Evolutionary conservation across 2,888 invertebrate genomes (phyloP), one percentile per base, ranked within the genome.

Genomic region (Pyrochroa serraticornis): DNA sequence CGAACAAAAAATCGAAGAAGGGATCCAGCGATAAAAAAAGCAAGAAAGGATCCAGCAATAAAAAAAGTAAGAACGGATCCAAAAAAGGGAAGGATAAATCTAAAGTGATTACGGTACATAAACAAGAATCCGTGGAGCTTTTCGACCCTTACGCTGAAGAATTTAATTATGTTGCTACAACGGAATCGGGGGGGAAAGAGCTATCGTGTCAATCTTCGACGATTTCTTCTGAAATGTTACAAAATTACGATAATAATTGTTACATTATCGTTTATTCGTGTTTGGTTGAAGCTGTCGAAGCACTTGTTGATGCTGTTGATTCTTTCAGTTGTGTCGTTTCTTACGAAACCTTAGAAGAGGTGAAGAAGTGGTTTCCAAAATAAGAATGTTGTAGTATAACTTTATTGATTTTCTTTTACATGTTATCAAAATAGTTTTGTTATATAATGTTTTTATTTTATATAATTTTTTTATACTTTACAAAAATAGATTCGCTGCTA

Each of bases 241-340:
- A 50, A n/a, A 45, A 56, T 13, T 47, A 41, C 14, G 37, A 50
- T 13, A 39, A 45, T 12, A 49, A 50, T 10, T 44, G 38, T 13
- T 56, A 56, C 30, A n/a, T 56, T 3, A 9, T 45, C 36, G 50
- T 50, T 9, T 50, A 56, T 34, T 45, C 44, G 3, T 56, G 44
- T 50, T 34, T 56, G 7, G n/a, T 33, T 9, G 9, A 44, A 6
- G 56, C 56, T 7, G 56, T 56, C 7, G 50, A 56, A 22, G 56
- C 56, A 8, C 14, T 49, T 34, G 34, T 56, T 32, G 50, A 50
- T 13, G 43, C 48, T 3, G 30, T 55, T n/a, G 9, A 47, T 5
- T 48, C 55, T 1, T 47, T 55, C 30, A 33, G 48, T 6, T 55
- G 48, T 36, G 12, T 42, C 2, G 46, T 30, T 8, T 12, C 46